Percentiles rank a stretch among this genome's conserved stretches.
phyloP scores from a whole-genome alignment of 1,140 invertebrate species.

The Saccostrea cuccullata region DNA sequence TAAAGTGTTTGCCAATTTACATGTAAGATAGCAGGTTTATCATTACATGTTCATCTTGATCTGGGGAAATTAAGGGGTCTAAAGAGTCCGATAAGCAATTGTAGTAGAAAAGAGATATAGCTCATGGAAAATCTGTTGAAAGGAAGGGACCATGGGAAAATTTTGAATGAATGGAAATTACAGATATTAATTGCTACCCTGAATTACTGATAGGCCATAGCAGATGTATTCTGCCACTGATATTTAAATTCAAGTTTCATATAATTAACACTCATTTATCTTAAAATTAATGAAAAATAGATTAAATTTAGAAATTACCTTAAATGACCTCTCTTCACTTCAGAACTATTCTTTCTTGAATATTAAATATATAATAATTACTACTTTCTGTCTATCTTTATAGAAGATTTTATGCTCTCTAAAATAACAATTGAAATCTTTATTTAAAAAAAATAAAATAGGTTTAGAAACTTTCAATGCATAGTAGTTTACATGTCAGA shows the following conservation, averaged over 20 bases:
- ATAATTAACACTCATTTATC: neutral
- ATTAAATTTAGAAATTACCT: neutral
- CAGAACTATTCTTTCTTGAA: too few species aligned
- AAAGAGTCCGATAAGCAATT: neutral
- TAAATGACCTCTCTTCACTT: neutral
- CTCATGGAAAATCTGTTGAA: constrained; percentile 7
- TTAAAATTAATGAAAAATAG: neutral
- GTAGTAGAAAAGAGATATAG: neutral
- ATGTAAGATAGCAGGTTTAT: neutral
- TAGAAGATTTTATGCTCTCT: too few species aligned
- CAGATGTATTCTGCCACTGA: neutral
- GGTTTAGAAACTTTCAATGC: too few species aligned
- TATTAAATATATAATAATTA: too few species aligned
- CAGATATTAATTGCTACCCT: neutral
- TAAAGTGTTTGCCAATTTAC: neutral
- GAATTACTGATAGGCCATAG: too few species aligned
- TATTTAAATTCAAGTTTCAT: neutral
- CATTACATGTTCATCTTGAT: constrained; percentile 7
- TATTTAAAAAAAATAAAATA: too few species aligned
- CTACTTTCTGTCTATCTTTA: too few species aligned
- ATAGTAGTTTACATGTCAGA: too few species aligned
- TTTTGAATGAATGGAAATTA: neutral
- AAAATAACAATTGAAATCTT: too few species aligned
- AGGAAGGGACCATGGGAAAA: neutral
- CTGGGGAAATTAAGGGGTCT: constrained; percentile 17